A percentile compares a stretch with the other conserved stretches of the same genome.
Conservation (phyloP, 2,113 vertebrate species). For the Gadus macrocephalus region DNA sequence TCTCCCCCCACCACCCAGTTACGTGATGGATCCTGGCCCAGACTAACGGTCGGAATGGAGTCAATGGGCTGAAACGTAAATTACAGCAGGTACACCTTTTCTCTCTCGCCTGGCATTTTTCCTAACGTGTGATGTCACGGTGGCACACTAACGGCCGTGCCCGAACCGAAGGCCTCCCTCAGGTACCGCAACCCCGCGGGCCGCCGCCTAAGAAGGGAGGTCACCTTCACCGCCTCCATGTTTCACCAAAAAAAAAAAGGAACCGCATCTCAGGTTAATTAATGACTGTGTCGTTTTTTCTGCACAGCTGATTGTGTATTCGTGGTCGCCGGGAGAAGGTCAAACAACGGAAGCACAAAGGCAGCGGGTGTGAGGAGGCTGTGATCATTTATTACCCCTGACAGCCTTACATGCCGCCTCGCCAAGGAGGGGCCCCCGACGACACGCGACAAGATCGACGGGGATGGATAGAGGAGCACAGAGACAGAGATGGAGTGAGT, state of each 20-base stretch:
- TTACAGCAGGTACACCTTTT: constrained; percentile 25
- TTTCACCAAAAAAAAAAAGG: constrained; percentile 23
- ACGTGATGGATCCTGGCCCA: constrained; percentile 44
- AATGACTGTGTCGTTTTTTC: not conserved
- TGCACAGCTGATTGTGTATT: constrained; percentile 16
- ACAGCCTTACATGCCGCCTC: too few relatives aligned
- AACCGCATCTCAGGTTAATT: constrained; percentile 38
- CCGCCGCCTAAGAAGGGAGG: constrained; percentile 37
- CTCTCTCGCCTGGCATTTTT: constrained; percentile 9
- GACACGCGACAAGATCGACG: constrained; percentile 1
- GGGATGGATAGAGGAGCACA: not conserved
- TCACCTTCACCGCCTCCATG: constrained; percentile 31
- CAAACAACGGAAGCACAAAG: constrained; percentile 10
- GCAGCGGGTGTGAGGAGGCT: constrained; percentile 9
- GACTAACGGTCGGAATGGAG: constrained; percentile 46
- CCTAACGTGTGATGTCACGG: constrained; percentile 55
- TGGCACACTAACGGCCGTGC: constrained; percentile 34
- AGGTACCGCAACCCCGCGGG: constrained; percentile 2
- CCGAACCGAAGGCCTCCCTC: constrained; percentile 11
- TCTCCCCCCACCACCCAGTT: constrained; percentile 21
- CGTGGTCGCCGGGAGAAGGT: not conserved
- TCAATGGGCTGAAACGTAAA: constrained; percentile 48
- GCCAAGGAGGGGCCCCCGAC: not conserved
- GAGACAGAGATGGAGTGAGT: constrained; percentile 24
- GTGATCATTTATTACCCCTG: not conserved